phyloP scores from a whole-genome alignment of 2,888 invertebrate species.

The Cephus spinipes region DNA sequence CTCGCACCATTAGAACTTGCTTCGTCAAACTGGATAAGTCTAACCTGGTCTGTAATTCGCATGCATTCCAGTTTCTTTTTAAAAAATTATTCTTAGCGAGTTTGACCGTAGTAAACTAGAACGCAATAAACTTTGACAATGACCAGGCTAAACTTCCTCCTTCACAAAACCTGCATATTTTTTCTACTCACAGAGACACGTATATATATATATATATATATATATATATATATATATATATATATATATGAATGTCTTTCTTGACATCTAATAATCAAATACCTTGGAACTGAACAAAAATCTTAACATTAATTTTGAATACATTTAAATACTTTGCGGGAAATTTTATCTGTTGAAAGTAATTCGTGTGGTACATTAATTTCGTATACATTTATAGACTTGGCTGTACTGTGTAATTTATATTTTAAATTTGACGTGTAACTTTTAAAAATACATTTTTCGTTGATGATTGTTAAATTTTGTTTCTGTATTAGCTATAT shows the following conservation, averaged over 20 bases:
- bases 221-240: neutral
- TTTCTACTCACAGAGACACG: neutral
- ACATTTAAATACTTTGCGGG: neutral
- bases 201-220: neutral
- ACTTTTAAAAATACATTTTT: too few species aligned
- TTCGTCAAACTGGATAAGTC: conserved; percentile 29
- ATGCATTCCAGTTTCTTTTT: neutral
- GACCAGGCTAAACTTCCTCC: neutral
- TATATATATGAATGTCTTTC: neutral
- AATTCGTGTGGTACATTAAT: neutral
- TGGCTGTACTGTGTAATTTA: neutral
- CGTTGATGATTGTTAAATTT: too few species aligned
- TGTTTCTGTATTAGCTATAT: neutral
- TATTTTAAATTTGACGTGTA: too few species aligned
- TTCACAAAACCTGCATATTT: neutral
- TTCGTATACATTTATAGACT: neutral
- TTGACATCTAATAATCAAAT: neutral
- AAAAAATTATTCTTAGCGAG: neutral
- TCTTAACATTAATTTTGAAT: neutral
- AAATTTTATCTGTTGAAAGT: neutral
- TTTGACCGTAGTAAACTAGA: neutral
- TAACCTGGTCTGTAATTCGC: conserved; percentile 12
- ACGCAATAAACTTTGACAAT: neutral
- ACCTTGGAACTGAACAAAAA: neutral
- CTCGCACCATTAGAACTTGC: conserved; percentile 10